phyloP scores from a whole-genome alignment of 1,140 invertebrate genomes.

The Colletes latitarsis region DNA sequence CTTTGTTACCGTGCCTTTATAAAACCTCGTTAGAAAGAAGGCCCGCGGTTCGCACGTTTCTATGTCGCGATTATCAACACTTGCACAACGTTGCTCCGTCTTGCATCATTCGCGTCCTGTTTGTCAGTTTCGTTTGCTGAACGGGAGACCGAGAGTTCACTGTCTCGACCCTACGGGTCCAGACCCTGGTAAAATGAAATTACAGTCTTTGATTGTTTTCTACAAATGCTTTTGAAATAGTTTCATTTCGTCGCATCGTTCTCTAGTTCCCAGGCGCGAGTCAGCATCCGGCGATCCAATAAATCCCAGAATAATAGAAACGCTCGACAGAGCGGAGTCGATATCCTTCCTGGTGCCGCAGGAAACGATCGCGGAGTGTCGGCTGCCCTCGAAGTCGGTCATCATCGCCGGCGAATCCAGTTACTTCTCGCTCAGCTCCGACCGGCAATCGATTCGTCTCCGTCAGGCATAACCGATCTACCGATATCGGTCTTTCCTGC shows the following conservation, averaged over 20 bases:
- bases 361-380: slow-evolving; percentile 58
- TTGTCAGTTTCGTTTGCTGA: not conserved
- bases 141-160: too few relatives aligned
- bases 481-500: slow-evolving; percentile 64
- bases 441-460: slow-evolving; percentile 75
- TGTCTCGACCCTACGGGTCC: too few relatives aligned
- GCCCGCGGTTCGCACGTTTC: slow-evolving; percentile 15
- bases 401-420: slow-evolving; percentile 69
- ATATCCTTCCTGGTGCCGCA: slow-evolving; percentile 58
- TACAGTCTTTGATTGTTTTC: too few relatives aligned
- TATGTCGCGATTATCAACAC: slow-evolving; percentile 30
- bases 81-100: not conserved
- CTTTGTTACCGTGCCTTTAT: slow-evolving; percentile 30
- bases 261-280: slow-evolving; percentile 27
- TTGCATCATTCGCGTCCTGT: slow-evolving; percentile 15
- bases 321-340: slow-evolving; percentile 37
- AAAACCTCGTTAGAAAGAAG: not conserved
- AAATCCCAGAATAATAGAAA: slow-evolving; percentile 58
- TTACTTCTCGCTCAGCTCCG: slow-evolving; percentile 63
- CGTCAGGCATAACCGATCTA: slow-evolving; percentile 74
- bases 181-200: too few relatives aligned
- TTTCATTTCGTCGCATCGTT: not conserved
- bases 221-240: too few relatives aligned
- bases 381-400: slow-evolving; percentile 69
- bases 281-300: slow-evolving; percentile 36